phyloP scores from a whole-genome alignment of 2,797 vertebrate genomes.

The Myripristis jacobus region DNA sequence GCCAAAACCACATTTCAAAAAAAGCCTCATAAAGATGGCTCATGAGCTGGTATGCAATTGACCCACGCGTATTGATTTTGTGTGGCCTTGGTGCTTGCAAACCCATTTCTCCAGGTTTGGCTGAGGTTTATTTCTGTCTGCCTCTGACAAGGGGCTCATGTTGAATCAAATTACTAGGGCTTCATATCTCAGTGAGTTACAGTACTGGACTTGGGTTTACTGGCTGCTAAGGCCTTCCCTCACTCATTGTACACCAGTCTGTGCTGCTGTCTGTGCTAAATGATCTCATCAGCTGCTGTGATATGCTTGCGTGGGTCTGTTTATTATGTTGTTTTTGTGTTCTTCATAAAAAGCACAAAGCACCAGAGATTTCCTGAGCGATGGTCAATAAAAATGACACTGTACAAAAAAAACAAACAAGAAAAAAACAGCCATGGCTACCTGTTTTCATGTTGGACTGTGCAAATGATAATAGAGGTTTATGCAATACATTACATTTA shows the following conservation, averaged over 20 bases:
- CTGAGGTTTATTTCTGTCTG: slow-evolving; percentile 10
- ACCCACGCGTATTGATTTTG: slow-evolving; percentile 57
- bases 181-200: slow-evolving; percentile 29
- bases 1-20: slow-evolving; percentile 61
- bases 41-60: slow-evolving; percentile 45
- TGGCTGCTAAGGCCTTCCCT: not conserved
- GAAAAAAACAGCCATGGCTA: not conserved
- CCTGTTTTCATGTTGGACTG: slow-evolving; percentile 29
- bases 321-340: slow-evolving; percentile 39
- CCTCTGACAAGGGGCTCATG: slow-evolving; percentile 28
- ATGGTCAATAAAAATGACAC: slow-evolving; percentile 46
- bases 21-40: slow-evolving; percentile 58
- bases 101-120: slow-evolving; percentile 40
- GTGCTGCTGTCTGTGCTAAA: slow-evolving; percentile 25
- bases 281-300: slow-evolving; percentile 32
- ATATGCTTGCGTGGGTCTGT: not conserved
- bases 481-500: slow-evolving; percentile 16
- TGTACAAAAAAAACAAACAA: no score
- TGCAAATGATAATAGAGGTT: slow-evolving; percentile 9
- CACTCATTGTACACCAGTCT: not conserved
- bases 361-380: slow-evolving; percentile 23
- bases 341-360: slow-evolving; percentile 38
- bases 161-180: slow-evolving; percentile 37
- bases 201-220: slow-evolving; percentile 11
- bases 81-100: slow-evolving; percentile 41